Evolutionary conservation across 2,113 vertebrate genomes (phyloP), one percentile per base, ranked within the genome.

Genomic region (cattle (Bos taurus)): DNA sequence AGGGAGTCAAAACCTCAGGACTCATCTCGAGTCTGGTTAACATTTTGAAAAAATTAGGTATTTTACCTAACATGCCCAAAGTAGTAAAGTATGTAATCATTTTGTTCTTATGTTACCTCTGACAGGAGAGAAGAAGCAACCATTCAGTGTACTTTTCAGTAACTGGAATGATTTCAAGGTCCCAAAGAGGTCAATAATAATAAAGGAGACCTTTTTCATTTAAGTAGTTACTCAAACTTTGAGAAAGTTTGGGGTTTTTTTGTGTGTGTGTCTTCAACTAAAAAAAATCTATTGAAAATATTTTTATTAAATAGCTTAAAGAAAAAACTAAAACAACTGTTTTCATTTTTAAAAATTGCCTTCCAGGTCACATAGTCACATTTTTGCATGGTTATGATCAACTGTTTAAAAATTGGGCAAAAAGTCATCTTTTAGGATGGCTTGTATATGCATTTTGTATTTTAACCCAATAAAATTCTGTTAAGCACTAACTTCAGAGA

Each of bases 291-390:
- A 36, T 43, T 86, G 3, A 81, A 86, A 82, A 60, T 36, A 23
- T 85, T 60, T 85, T 52, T 83, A 74, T 88, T 78, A 86, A 95
- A 26, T 62, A 90, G 46, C 36, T 26, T 82, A 82, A 86, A 88
- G 36, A 54, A 88, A 94, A 74, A 78, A 40, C 74, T 77, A 19
- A 71, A 85, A 71, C 50, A 93, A 52, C 15, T 67, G 67, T 96
- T 97, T 90, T 93, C 3, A 59, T 74, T 91, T 97, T 90, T 93
- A 30, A 54, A 52, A 36, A 54, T 95, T 95, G 71, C 25, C 19
- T 88, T 97, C 71, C 15, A 80, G 43, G 23, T 88, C 48, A 77
- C 40, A 36, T 16, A 87, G 54, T 50, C 25, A 40, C 71, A 62
- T 60, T 88, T 96, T 83, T 81, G 40, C 30, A 50, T 88, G 56